A percentile compares a stretch with the other conserved stretches of the same genome.
Evolutionary conservation across 1,140 invertebrate species (phyloP).

Genomic region (Apis dorsata): DNA sequence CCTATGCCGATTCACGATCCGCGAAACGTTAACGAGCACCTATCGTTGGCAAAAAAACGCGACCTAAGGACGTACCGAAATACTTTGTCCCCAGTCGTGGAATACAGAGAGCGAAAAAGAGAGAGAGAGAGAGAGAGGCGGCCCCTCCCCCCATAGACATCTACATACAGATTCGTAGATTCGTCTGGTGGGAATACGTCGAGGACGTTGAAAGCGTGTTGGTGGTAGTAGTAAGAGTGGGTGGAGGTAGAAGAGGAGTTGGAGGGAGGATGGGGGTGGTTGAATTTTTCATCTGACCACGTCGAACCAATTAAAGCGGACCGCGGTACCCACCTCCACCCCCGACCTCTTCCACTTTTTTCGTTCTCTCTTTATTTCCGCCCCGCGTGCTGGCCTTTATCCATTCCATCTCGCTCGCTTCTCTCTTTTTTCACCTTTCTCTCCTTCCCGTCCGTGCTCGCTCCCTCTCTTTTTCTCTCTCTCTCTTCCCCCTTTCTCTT

Average conservation of each 20-base stretch:
- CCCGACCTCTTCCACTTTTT: constrained; percentile 68
- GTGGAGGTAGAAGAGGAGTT: constrained; percentile 36
- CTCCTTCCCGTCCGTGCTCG: constrained; percentile 23
- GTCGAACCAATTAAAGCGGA: constrained; percentile 79
- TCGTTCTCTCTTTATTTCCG: constrained; percentile 72
- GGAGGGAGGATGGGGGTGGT: constrained; percentile 62
- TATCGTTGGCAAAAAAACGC: constrained; percentile 42
- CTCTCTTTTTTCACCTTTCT: background rate
- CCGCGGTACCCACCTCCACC: constrained; percentile 72
- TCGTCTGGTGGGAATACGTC: constrained; percentile 56
- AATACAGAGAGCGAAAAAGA: background rate
- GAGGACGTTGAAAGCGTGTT: constrained; percentile 31
- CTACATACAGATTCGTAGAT: constrained; percentile 56
- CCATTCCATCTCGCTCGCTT: constrained; percentile 53
- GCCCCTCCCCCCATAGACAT: constrained; percentile 22
- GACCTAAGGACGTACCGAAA: constrained; percentile 40
- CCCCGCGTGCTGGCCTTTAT: constrained; percentile 69
- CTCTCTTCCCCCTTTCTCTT: background rate
- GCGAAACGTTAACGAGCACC: constrained; percentile 41
- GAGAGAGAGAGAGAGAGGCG: constrained; percentile 14
- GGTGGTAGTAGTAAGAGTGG: constrained; percentile 41
- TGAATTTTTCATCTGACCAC: constrained; percentile 80
- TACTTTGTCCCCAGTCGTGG: constrained; percentile 51
- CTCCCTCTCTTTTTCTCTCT: background rate
- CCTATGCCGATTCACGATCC: background rate